A percentile compares a stretch with the other conserved stretches of the same genome.
Conservation (phyloP, 2,888 invertebrate genomes). For the Heliconius cydno region DNA sequence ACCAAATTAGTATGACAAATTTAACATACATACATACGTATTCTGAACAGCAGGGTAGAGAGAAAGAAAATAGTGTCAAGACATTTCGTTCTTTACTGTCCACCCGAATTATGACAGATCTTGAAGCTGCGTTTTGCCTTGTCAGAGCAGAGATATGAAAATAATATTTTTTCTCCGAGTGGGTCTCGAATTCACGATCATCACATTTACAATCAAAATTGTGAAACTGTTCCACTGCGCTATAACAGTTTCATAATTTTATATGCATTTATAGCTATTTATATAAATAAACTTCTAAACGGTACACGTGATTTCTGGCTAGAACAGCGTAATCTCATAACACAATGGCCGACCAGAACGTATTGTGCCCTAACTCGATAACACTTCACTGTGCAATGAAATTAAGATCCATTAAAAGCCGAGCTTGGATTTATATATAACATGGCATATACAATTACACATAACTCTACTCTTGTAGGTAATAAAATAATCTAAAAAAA, state of each 20-base stretch:
- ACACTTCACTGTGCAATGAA: slow-evolving; percentile 1
- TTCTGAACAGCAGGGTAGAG: too few relatives aligned
- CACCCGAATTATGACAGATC: not conserved
- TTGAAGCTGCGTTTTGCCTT: too few relatives aligned
- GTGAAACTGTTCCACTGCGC: not conserved
- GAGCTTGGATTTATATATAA: not conserved
- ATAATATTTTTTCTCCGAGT: too few relatives aligned
- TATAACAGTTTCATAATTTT: not conserved
- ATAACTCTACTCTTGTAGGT: too few relatives aligned
- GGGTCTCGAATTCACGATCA: not conserved
- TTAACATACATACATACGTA: too few relatives aligned
- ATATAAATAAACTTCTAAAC: not conserved
- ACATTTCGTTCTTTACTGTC: not conserved
- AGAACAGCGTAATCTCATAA: not conserved
- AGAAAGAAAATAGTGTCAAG: not conserved
- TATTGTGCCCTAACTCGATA: slow-evolving; percentile 2
- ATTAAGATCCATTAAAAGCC: not conserved
- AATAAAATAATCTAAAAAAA: too few relatives aligned
- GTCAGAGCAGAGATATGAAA: too few relatives aligned
- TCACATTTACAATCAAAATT: not conserved
- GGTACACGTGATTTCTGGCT: not conserved
- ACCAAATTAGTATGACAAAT: too few relatives aligned
- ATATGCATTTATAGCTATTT: slow-evolving; percentile 1
- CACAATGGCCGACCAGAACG: not conserved
- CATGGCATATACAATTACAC: too few relatives aligned